Evolutionary conservation across 2,888 invertebrate genomes (phyloP), one percentile per base, ranked within the genome.

Genomic region (Stomorhina lunata): DNA sequence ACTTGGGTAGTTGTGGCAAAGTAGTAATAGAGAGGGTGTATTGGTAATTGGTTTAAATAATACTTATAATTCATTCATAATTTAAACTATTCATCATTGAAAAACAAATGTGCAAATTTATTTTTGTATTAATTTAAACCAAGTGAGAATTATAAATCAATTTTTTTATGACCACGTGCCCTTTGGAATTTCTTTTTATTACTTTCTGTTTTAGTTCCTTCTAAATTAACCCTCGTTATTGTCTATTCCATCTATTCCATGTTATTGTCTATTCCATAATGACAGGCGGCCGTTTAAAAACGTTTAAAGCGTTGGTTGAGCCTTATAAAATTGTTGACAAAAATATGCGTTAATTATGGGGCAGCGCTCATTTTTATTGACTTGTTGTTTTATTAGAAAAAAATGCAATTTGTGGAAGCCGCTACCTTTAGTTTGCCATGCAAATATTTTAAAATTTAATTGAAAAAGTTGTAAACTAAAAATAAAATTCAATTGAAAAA

Each of bases 261-360:
- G n/a, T n/a, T n/a, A n/a, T n/a, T n/a, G n/a, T 10, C 10, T 9
- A 9, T 12, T 29, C 2, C 15, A 48, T 10, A 12, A 48, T n/a
- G n/a, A n/a, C n/a, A n/a, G n/a, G n/a, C n/a, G n/a, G n/a, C n/a
- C n/a, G n/a, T n/a, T n/a, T n/a, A 9, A 59, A 15, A 10, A 12
- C 10, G 1, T 5, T 17, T n/a, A 72, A 50, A 48, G 53, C 45
- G 73, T 53, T 68, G 50, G 50, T 37, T 65, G 50, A 7, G n/a
- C 5, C 27, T 61, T 20, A 34, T 68, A 61, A 65, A 55, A 48
- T 40, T 57, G 55, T 61, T 73, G 68, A 45, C 68, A 68, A 63
- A 66, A 69, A 34, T 69, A 50, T 57, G 65, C 69, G 40, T 76
- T 76, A 80, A 76, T 69, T 71, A 59, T 40, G 65, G 57, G 48